phyloP scores from a whole-genome alignment of 1,140 invertebrate species.

The Leptopilina clavipes region DNA sequence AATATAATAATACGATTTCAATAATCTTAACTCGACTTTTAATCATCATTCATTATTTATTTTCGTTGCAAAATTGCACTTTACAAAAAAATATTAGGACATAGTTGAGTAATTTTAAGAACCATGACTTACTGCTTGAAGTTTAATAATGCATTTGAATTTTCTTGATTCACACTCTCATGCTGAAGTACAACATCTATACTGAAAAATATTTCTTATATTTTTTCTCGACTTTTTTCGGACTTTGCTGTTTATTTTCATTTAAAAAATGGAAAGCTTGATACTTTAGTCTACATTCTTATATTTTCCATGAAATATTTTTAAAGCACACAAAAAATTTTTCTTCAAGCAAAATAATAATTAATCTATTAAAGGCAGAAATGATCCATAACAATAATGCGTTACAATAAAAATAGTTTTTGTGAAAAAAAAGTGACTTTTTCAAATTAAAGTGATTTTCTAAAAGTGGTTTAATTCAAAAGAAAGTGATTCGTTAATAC shows the following conservation, averaged over 20 bases:
- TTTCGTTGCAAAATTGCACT: not conserved
- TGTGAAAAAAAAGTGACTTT: too few relatives aligned
- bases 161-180: conserved; percentile 12
- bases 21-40: not conserved
- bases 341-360: too few relatives aligned
- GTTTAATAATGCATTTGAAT: conserved; percentile 13
- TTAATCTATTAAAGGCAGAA: too few relatives aligned
- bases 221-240: conserved; percentile 8
- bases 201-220: conserved; percentile 20
- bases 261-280: not conserved
- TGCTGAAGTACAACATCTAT: conserved; percentile 16
- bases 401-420: too few relatives aligned
- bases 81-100: not conserved
- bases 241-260: not conserved
- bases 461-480: too few relatives aligned
- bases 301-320: too few relatives aligned
- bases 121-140: conserved; percentile 15
- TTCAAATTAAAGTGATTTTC: too few relatives aligned
- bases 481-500: too few relatives aligned
- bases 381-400: too few relatives aligned
- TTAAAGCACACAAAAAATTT: too few relatives aligned
- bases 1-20: too few relatives aligned
- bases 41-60: not conserved
- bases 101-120: conserved; percentile 5
- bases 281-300: too few relatives aligned